Percentiles rank a stretch among this genome's conserved stretches.
phyloP scores from a whole-genome alignment of 1,140 invertebrate genomes.

The Lepidurus packardi region DNA sequence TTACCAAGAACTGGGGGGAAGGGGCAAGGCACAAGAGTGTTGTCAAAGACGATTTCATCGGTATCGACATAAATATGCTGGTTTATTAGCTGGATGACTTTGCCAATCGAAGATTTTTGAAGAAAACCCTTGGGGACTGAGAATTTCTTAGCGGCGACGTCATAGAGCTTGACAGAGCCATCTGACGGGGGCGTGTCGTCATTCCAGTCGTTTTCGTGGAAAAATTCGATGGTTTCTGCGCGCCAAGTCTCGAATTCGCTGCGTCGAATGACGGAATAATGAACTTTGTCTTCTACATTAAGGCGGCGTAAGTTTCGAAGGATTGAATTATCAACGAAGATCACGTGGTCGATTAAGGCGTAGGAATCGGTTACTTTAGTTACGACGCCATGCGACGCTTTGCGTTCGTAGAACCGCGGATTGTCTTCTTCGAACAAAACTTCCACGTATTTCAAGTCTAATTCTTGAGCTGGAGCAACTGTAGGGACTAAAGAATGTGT shows the following conservation, averaged over 20 bases:
- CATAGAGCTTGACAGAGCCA: background rate
- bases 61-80: background rate
- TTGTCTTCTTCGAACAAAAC: constrained; percentile 1
- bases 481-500: background rate
- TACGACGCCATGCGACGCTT: background rate
- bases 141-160: background rate
- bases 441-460: background rate
- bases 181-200: background rate
- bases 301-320: background rate
- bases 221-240: background rate
- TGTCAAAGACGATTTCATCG: background rate
- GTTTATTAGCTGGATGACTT: background rate
- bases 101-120: background rate
- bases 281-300: background rate
- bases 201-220: background rate
- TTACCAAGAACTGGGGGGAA: background rate
- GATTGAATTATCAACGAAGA: background rate
- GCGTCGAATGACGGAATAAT: background rate
- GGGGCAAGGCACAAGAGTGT: background rate
- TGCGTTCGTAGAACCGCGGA: background rate
- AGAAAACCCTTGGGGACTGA: background rate
- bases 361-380: background rate
- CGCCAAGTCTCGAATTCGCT: background rate
- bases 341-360: background rate
- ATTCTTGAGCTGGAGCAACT: background rate